Conservation (phyloP, 2,113 vertebrate genomes). For the Cygnus atratus region DNA sequence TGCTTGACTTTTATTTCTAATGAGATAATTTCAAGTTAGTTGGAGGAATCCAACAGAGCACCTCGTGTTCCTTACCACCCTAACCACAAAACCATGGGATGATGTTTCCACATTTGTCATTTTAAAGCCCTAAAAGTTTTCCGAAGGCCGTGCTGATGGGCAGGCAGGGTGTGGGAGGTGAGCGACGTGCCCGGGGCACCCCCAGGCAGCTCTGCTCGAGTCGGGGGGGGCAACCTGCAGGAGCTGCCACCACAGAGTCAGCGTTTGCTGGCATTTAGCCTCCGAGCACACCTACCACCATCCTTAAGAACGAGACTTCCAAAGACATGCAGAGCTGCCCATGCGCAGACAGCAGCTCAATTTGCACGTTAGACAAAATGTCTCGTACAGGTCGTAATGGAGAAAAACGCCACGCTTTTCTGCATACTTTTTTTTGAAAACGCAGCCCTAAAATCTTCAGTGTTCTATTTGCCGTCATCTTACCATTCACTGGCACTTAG, state of each 20-base stretch:
- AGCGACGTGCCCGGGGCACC: background rate
- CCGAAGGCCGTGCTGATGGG: background rate
- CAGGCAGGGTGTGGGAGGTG: rapidly evolving
- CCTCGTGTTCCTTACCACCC: too few species aligned
- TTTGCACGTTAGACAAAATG: background rate
- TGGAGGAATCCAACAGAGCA: background rate
- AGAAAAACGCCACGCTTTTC: rapidly evolving
- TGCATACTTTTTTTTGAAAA: background rate
- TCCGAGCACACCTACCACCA: too few species aligned
- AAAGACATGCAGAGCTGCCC: rapidly evolving
- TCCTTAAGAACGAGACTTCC: background rate
- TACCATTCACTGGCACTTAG: rapidly evolving
- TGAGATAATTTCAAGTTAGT: too few species aligned
- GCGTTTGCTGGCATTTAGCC: background rate
- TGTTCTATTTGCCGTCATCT: background rate
- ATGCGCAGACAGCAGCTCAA: background rate
- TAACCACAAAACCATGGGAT: too few species aligned
- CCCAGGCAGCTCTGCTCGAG: background rate
- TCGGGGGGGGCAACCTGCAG: background rate
- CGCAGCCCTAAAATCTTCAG: rapidly evolving
- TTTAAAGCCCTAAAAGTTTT: background rate
- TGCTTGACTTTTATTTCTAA: background rate
- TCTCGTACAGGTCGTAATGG: rapidly evolving
- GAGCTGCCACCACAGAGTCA: background rate
- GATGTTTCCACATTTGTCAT: background rate